Evolutionary conservation across 1,140 invertebrate genomes (phyloP).

Genomic region (Steinernema feltiae): DNA sequence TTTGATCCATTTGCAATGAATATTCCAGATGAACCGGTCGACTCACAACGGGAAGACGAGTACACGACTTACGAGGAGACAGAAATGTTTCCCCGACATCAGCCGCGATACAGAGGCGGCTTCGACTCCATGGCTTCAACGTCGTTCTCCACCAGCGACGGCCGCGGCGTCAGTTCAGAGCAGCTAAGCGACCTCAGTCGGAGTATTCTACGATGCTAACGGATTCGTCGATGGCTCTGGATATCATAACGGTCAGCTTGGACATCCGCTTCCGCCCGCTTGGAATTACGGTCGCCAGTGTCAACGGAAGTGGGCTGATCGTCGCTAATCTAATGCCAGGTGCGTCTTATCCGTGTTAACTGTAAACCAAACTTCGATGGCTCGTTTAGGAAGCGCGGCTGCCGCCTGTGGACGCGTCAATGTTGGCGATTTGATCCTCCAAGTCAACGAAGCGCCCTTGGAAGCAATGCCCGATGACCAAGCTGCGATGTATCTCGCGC

Average conservation of each 20-base stretch:
- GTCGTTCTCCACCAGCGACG: neutral
- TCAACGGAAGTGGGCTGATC: slow-evolving; percentile 6
- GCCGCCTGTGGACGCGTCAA: neutral
- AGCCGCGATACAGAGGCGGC: neutral
- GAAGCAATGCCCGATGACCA: neutral
- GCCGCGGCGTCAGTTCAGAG: neutral
- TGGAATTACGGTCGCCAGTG: neutral
- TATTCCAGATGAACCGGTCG: neutral
- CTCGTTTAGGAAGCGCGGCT: neutral
- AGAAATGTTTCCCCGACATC: neutral
- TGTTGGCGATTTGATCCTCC: neutral
- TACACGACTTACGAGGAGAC: slow-evolving; percentile 3
- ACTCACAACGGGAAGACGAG: neutral
- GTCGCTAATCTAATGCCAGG: slow-evolving; percentile 1
- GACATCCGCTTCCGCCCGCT: neutral
- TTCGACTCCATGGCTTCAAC: slow-evolving; percentile 3
- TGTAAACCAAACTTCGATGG: neutral
- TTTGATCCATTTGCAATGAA: neutral
- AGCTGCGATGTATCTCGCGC: neutral
- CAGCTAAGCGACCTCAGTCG: slow-evolving; percentile 2
- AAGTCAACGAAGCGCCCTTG: neutral
- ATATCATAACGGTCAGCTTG: neutral
- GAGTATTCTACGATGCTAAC: slow-evolving; percentile 12
- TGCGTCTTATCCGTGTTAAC: too few species aligned
- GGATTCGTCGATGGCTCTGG: neutral